Evolutionary conservation across 2,113 vertebrate species (phyloP).

Genomic region (Antechinus stuartii): DNA sequence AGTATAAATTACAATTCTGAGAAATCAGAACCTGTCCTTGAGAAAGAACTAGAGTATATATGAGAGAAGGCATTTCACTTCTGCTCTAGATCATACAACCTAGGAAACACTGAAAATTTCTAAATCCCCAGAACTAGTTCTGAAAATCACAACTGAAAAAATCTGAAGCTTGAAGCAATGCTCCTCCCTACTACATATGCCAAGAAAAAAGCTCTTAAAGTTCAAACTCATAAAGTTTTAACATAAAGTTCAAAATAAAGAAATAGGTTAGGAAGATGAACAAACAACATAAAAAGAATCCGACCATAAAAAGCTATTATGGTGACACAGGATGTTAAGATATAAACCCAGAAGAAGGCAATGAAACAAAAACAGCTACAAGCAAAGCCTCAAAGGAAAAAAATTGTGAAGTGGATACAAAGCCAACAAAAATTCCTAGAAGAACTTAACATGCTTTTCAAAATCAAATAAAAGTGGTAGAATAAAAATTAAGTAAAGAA

Average conservation of each 20-base stretch:
- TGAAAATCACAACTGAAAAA: not conserved
- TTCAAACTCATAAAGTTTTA: not conserved
- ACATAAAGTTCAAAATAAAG: not conserved
- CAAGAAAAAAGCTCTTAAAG: not conserved
- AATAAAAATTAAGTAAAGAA: not conserved
- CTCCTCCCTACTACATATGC: not conserved
- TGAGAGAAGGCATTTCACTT: not conserved
- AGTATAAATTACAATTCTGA: not conserved
- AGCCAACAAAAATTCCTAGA: not conserved
- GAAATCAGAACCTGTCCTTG: not conserved
- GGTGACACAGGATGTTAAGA: not conserved
- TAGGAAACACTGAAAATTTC: not conserved
- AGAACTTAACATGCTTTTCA: not conserved
- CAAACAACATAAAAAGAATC: not conserved
- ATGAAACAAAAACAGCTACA: not conserved
- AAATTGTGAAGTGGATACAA: not conserved
- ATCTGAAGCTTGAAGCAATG: not conserved
- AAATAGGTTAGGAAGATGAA: not conserved
- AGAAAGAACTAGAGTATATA: not conserved
- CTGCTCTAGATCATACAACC: not conserved
- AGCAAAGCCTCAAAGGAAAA: not conserved
- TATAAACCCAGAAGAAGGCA: not conserved
- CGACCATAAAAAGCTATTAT: not conserved
- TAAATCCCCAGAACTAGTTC: not conserved
- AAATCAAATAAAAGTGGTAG: not conserved